Conservation (phyloP, 2,113 vertebrate genomes). For the Chrysochloris asiatica region DNA sequence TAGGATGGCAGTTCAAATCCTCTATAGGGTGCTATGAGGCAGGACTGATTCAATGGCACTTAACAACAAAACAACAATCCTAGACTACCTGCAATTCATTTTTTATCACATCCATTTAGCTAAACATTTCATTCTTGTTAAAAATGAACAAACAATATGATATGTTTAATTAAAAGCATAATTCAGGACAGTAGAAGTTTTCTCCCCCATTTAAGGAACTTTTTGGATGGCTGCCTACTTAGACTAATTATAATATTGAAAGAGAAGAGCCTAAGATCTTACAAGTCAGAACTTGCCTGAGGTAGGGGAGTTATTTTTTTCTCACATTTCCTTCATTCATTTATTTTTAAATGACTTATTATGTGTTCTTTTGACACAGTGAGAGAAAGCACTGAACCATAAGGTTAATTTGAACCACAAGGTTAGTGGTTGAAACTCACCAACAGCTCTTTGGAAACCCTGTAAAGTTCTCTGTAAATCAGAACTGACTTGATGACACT, state of each 20-base stretch:
- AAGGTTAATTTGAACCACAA: too few species aligned
- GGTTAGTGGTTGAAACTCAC: too few species aligned
- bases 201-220: neutral
- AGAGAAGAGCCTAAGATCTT: neutral
- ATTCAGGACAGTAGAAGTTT: neutral
- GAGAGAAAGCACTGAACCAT: too few species aligned
- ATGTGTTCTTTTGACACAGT: too few species aligned
- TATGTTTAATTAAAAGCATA: conserved; percentile 29
- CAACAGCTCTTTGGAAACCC: too few species aligned
- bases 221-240: neutral
- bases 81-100: neutral
- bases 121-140: neutral
- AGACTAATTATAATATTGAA: neutral
- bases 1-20: too few species aligned
- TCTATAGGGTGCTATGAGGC: too few species aligned
- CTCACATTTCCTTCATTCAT: neutral
- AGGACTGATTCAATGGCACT: too few species aligned
- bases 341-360: too few species aligned
- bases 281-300: neutral
- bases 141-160: neutral
- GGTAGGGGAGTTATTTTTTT: neutral
- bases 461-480: too few species aligned
- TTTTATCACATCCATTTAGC: neutral
- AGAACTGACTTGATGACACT: too few species aligned
- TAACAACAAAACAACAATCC: too few species aligned